These are phyloP conservation scores for Hesperophylax magnus DNA, from an alignment of 1,140 invertebrate genomes.

Conservation along the genomic window DNA sequence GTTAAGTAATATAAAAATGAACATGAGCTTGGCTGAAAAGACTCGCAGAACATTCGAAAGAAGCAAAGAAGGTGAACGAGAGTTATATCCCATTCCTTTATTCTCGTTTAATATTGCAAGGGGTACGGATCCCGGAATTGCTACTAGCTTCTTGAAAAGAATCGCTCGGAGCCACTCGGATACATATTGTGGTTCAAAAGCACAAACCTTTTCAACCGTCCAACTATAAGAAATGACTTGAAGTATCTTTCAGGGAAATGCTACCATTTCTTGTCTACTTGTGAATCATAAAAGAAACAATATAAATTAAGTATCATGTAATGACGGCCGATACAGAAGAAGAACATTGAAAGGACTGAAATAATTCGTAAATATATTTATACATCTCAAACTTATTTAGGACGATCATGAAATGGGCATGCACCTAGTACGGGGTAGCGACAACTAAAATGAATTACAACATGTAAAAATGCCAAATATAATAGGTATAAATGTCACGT, in stretches of 20 bases:
- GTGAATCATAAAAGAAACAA: no score
- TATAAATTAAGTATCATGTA: no score
- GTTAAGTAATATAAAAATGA: background rate
- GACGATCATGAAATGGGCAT: no score
- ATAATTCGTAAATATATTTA: no score
- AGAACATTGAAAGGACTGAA: no score
- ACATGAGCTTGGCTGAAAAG: background rate
- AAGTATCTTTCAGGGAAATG: background rate
- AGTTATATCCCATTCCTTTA: slow-evolving; percentile 14
- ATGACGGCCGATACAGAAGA: no score
- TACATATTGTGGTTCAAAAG: slow-evolving; percentile 6
- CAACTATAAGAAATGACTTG: slow-evolving; percentile 10
- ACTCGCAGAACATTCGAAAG: background rate
- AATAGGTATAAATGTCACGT: no score
- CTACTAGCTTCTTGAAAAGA: slow-evolving; percentile 15
- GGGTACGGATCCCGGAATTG: background rate
- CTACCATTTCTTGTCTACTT: no score
- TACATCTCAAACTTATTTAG: no score
- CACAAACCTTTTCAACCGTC: slow-evolving; percentile 15
- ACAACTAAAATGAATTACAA: no score
- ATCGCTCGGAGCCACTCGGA: slow-evolving; percentile 14
- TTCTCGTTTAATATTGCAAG: slow-evolving; percentile 28
- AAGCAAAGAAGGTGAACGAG: background rate
- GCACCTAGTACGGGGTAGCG: no score
- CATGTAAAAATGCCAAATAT: no score